Evolutionary conservation across 2,888 invertebrate species (phyloP).

Genomic region (Empis livida): DNA sequence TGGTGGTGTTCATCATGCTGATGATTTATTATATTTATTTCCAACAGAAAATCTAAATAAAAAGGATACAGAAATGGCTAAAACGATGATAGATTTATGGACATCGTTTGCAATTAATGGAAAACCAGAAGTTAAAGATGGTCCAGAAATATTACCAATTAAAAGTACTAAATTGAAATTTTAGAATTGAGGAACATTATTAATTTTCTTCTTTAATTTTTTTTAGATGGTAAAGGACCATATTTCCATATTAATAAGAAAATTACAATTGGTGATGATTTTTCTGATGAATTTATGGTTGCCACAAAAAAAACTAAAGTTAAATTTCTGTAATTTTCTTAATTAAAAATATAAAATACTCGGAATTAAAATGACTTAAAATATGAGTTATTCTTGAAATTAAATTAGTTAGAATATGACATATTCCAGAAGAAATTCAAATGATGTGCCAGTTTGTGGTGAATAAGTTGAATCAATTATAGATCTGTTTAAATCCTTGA

Average conservation of each 20-base stretch:
- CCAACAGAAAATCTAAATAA: constrained; percentile 20
- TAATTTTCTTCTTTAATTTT: background rate
- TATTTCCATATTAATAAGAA: constrained; percentile 27
- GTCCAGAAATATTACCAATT: constrained; percentile 12
- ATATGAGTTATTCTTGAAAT: too few species aligned
- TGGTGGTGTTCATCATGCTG: constrained; percentile 44
- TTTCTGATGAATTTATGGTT: constrained; percentile 24
- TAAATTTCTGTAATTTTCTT: too few species aligned
- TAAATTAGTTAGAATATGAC: too few species aligned
- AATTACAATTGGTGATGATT: constrained; percentile 17
- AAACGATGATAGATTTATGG: constrained; percentile 37
- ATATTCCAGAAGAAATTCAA: too few species aligned
- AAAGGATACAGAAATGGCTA: constrained; percentile 31
- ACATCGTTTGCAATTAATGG: constrained; percentile 32
- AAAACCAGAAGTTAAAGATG: constrained; percentile 16
- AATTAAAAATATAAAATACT: too few species aligned
- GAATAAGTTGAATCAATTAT: too few species aligned
- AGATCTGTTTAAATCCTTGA: too few species aligned
- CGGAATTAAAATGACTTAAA: too few species aligned
- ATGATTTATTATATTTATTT: constrained; percentile 48
- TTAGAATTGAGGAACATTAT: background rate
- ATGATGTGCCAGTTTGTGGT: too few species aligned
- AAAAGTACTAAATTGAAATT: constrained; percentile 7
- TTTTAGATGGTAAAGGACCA: constrained; percentile 26
- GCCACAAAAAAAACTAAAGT: constrained; percentile 26